Evolutionary conservation across 1,140 invertebrate species (phyloP).

Genomic region (Formica selysi): DNA sequence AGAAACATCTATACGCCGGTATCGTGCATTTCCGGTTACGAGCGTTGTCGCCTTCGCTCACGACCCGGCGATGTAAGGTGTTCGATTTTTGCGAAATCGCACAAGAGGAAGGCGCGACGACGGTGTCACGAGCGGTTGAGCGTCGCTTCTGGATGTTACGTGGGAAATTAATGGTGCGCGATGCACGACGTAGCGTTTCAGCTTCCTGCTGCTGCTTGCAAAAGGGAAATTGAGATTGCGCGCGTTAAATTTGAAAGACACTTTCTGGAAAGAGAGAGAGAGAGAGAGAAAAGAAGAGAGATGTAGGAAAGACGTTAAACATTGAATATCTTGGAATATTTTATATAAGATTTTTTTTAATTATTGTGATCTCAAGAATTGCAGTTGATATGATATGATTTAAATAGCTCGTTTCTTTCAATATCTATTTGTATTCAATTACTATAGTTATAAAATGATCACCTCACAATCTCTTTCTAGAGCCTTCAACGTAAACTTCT

Average conservation of each 20-base stretch:
- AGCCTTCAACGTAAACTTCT: background rate
- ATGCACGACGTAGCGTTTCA: conserved; percentile 41
- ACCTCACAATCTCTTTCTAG: background rate
- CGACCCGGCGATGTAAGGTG: conserved; percentile 29
- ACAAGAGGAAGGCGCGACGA: conserved; percentile 29
- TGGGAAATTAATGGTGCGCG: conserved; percentile 46
- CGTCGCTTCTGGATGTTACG: conserved; percentile 31
- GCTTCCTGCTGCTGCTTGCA: conserved; percentile 37
- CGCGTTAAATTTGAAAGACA: conserved; percentile 39
- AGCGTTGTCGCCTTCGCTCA: conserved; percentile 9
- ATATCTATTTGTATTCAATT: background rate
- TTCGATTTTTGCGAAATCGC: conserved; percentile 27
- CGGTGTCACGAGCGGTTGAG: conserved; percentile 14
- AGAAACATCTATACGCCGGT: background rate
- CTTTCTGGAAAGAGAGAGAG: background rate
- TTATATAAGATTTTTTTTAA: background rate
- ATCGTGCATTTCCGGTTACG: conserved; percentile 29
- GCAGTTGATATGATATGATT: background rate
- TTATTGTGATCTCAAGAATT: background rate
- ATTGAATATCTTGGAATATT: background rate
- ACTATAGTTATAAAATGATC: background rate
- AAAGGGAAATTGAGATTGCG: conserved; percentile 53
- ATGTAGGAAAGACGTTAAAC: background rate
- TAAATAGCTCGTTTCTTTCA: background rate
- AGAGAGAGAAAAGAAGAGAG: background rate